Evolutionary conservation across 2,888 invertebrate species (phyloP).

Genomic region (Micoletzkya japonica): DNA sequence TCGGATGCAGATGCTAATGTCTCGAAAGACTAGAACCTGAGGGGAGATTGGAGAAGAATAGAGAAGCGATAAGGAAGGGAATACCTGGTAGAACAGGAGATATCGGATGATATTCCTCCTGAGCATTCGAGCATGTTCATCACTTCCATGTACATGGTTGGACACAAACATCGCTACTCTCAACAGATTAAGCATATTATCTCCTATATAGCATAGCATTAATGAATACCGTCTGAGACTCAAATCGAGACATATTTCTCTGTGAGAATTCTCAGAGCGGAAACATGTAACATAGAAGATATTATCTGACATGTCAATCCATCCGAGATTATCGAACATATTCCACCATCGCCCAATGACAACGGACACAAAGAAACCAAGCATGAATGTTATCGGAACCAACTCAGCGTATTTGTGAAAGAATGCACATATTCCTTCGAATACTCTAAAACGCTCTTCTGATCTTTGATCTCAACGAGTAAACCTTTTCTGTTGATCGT

Average conservation of each 20-base stretch:
- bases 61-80: neutral
- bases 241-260: too few relatives aligned
- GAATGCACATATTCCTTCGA: constrained; percentile 21
- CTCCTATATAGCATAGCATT: too few relatives aligned
- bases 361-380: constrained; percentile 47
- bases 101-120: constrained; percentile 17
- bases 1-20: constrained; percentile 7
- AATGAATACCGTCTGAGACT: too few relatives aligned
- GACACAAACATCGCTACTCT: constrained; percentile 6
- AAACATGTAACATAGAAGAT: too few relatives aligned
- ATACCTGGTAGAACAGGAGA: constrained; percentile 21
- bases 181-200: too few relatives aligned
- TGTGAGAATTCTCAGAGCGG: neutral
- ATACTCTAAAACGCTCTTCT: neutral
- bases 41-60: neutral
- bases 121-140: constrained; percentile 4
- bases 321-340: constrained; percentile 44
- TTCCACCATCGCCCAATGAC: constrained; percentile 44
- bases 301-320: constrained; percentile 45
- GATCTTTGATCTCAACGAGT: neutral
- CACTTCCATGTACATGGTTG: constrained; percentile 13
- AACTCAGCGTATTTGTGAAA: constrained; percentile 35
- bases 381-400: constrained; percentile 47
- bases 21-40: constrained; percentile 17
- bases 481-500: constrained; percentile 5